phyloP scores from a whole-genome alignment of 2,797 vertebrate species.

The Notamacropus eugenii region DNA sequence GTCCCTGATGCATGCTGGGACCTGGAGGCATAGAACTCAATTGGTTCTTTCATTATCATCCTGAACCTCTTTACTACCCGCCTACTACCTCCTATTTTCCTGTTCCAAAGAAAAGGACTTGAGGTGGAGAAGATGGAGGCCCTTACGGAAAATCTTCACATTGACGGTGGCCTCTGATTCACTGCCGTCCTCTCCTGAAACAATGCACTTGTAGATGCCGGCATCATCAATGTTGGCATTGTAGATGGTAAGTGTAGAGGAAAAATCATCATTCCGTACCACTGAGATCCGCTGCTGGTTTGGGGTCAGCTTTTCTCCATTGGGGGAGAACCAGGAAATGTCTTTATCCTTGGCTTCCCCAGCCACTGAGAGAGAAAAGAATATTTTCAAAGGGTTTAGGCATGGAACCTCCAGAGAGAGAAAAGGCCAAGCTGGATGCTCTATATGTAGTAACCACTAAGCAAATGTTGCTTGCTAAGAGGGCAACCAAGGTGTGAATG shows the following conservation, averaged over 20 bases:
- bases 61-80: not conserved
- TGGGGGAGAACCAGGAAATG: slow-evolving; percentile 97
- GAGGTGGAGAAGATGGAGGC: not conserved
- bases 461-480: not conserved
- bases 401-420: not conserved
- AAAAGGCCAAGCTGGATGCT: not conserved
- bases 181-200: slow-evolving; percentile 88
- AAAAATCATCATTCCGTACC: slow-evolving; percentile 92
- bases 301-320: slow-evolving; percentile 91
- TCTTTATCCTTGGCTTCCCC: slow-evolving; percentile 93
- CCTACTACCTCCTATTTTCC: not conserved
- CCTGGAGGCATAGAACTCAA: not conserved
- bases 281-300: slow-evolving; percentile 94
- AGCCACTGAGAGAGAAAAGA: slow-evolving; percentile 86
- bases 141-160: slow-evolving; percentile 98
- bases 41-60: not conserved
- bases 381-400: slow-evolving; percentile 44
- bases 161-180: slow-evolving; percentile 94
- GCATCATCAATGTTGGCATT: slow-evolving; percentile 93
- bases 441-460: not conserved
- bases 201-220: slow-evolving; percentile 96
- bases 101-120: not conserved
- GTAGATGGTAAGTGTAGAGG: slow-evolving; percentile 97
- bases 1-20: not conserved
- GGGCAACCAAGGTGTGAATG: not conserved